These are phyloP conservation scores for Tauraco erythrolophus DNA, from an alignment of 2,113 vertebrate genomes.

Conservation along the genomic window DNA sequence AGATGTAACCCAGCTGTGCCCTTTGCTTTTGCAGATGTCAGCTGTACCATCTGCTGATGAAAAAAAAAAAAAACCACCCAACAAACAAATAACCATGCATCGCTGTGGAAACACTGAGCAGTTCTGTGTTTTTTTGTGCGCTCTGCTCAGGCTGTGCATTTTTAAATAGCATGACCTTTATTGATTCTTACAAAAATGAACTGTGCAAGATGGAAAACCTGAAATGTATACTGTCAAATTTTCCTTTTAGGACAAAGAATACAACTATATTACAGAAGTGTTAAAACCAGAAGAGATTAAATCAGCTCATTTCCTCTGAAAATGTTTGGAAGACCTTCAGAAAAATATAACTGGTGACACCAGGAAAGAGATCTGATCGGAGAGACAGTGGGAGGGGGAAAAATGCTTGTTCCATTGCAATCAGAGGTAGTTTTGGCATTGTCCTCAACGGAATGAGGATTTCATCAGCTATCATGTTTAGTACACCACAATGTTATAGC, in stretches of 20 bases:
- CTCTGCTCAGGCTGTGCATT: conserved; percentile 3
- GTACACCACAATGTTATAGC: background rate
- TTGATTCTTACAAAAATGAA: conserved; percentile 44
- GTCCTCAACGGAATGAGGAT: background rate
- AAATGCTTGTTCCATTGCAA: background rate
- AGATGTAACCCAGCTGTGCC: conserved; percentile 56
- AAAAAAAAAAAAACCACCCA: background rate
- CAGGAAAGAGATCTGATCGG: background rate
- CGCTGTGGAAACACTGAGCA: conserved; percentile 44
- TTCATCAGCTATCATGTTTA: background rate
- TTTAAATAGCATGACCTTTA: conserved; percentile 63
- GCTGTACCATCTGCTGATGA: conserved; percentile 57
- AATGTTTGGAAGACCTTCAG: background rate
- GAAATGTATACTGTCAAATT: background rate
- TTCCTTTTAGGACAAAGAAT: background rate
- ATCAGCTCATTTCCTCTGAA: conserved; percentile 53
- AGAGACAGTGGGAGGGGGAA: background rate
- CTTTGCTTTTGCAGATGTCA: conserved; percentile 69
- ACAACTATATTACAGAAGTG: background rate
- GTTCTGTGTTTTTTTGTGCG: background rate
- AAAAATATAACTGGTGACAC: background rate
- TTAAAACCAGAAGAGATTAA: conserved; percentile 8
- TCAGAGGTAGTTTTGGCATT: background rate
- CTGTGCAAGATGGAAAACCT: background rate
- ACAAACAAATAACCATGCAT: background rate